phyloP scores from a whole-genome alignment of 2,113 vertebrate genomes.

The Herpetotheres cachinnans region DNA sequence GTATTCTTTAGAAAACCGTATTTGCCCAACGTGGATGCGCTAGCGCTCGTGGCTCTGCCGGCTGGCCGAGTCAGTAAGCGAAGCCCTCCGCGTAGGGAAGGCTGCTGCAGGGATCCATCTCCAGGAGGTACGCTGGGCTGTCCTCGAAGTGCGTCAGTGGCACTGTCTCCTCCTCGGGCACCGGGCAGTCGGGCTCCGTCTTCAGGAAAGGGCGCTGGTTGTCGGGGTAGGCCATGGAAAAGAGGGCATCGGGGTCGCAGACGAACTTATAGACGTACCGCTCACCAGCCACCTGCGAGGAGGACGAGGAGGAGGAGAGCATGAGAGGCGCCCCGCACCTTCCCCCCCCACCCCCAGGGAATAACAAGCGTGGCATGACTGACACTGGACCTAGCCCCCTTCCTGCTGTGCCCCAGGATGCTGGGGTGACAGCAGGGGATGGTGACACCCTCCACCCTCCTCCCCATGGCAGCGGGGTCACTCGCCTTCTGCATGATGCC shows the following conservation, averaged over 20 bases:
- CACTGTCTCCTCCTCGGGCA: slow-evolving; percentile 86
- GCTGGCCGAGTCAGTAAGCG: slow-evolving; percentile 79
- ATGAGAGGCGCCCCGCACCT: background rate
- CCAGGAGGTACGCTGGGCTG: slow-evolving; percentile 82
- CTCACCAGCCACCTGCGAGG: slow-evolving; percentile 87
- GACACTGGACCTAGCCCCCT: fast-evolving
- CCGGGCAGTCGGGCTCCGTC: slow-evolving; percentile 81
- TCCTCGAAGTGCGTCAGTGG: slow-evolving; percentile 93
- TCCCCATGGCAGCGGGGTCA: fast-evolving
- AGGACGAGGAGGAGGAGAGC: background rate
- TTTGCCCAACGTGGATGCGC: slow-evolving; percentile 58
- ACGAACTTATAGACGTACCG: slow-evolving; percentile 97
- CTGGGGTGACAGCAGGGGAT: fast-evolving
- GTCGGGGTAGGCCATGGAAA: slow-evolving; percentile 97
- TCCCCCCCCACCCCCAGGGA: fast-evolving
- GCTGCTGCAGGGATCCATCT: slow-evolving; percentile 83
- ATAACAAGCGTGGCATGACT: fast-evolving
- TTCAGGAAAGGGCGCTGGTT: slow-evolving; percentile 95
- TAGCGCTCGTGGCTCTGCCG: slow-evolving; percentile 41
- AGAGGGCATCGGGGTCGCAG: slow-evolving; percentile 93
- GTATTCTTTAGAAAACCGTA: slow-evolving; percentile 62
- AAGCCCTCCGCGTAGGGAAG: slow-evolving; percentile 87
- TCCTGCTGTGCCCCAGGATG: background rate
- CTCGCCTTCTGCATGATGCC: slow-evolving; percentile 98
- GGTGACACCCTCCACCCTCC: fast-evolving